Evolutionary conservation across 2,113 vertebrate genomes (phyloP).

Genomic region (Pseudopodoces humilis): DNA sequence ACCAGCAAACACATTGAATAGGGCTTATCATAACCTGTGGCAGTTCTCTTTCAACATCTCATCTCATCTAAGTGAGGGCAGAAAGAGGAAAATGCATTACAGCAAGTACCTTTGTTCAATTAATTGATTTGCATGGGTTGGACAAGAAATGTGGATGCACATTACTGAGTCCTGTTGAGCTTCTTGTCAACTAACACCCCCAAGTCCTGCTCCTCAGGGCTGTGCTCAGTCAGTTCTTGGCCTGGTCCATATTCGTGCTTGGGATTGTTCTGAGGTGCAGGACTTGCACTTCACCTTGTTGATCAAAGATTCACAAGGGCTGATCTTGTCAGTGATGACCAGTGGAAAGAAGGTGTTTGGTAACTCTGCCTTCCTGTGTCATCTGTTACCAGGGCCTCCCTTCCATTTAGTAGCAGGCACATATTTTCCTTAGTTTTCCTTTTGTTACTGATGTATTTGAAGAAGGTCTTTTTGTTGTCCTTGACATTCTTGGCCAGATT

Average conservation of each 20-base stretch:
- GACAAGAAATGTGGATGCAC: not conserved
- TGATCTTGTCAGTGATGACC: not conserved
- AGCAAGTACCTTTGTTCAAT: not conserved
- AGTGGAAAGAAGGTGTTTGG: too few species aligned
- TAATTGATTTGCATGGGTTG: not conserved
- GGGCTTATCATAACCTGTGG: not conserved
- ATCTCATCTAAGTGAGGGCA: not conserved
- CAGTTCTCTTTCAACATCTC: not conserved
- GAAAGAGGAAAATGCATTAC: not conserved
- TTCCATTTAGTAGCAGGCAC: not conserved
- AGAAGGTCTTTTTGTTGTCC: not conserved
- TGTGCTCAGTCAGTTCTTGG: not conserved
- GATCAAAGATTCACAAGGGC: rapidly evolving
- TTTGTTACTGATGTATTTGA: not conserved
- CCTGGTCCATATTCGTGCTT: rapidly evolving
- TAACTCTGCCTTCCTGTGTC: not conserved
- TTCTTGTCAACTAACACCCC: not conserved
- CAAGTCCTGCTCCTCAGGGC: not conserved
- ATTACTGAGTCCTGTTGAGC: not conserved
- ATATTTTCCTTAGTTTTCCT: not conserved
- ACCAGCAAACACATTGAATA: not conserved
- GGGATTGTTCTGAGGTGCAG: not conserved
- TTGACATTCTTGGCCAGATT: not conserved
- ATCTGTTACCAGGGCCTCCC: not conserved
- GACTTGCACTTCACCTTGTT: not conserved